phyloP scores from a whole-genome alignment of 2,888 invertebrate species.

The Oscheius onirici region DNA sequence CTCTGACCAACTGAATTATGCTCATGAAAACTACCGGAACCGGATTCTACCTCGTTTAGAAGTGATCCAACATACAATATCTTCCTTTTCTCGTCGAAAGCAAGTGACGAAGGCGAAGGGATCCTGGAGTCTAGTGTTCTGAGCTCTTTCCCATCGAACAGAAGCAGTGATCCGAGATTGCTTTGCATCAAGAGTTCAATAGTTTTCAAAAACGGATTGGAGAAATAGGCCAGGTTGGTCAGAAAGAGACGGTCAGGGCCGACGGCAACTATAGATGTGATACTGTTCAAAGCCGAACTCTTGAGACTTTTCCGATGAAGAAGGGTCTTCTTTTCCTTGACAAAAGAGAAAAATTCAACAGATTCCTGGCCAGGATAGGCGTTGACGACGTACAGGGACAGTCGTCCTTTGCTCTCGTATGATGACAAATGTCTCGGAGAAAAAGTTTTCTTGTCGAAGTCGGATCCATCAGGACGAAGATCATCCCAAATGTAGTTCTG shows the following conservation, averaged over 20 bases:
- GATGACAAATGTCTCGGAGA: conserved; percentile 54
- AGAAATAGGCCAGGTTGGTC: conserved; percentile 59
- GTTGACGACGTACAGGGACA: conserved; percentile 60
- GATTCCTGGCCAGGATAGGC: conserved; percentile 34
- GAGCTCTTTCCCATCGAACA: conserved; percentile 61
- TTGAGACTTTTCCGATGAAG: conserved; percentile 57
- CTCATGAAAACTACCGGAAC: neutral
- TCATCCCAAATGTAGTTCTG: conserved; percentile 4
- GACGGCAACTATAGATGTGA: conserved; percentile 59
- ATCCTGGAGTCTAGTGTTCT: conserved; percentile 37
- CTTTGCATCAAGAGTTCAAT: conserved; percentile 47
- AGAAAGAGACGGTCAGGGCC: conserved; percentile 66
- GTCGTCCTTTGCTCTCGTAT: conserved; percentile 51
- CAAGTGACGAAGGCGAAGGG: conserved; percentile 56
- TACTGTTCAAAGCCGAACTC: conserved; percentile 46
- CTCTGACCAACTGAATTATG: conserved; percentile 46
- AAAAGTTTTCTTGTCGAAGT: conserved; percentile 46
- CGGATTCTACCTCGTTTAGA: conserved; percentile 50
- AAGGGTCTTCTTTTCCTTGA: conserved; percentile 44
- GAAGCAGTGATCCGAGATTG: conserved; percentile 56
- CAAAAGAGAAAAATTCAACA: conserved; percentile 55
- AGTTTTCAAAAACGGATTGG: conserved; percentile 38
- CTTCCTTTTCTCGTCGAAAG: conserved; percentile 51
- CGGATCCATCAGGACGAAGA: conserved; percentile 22
- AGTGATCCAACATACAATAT: conserved; percentile 59